Base-by-base conservation (phyloP, 2,888 invertebrate species). In the Metopia argyrocephala region DNA sequence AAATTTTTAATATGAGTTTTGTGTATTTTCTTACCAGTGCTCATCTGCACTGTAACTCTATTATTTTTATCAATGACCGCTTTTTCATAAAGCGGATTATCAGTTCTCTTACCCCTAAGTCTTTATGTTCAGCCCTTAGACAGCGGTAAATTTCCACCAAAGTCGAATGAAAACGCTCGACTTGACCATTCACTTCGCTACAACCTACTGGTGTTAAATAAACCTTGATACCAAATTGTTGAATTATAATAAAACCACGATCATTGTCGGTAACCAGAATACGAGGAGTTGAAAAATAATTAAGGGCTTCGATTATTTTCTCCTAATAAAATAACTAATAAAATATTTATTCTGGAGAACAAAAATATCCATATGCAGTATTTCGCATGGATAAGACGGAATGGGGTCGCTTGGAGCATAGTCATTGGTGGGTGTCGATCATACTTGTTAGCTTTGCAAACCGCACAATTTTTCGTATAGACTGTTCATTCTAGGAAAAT, bases 121-220 rank as follows among this genome's bases (percentile, higher is more conserved):
- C 46, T 20, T 20, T 28, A 25, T 56, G 61, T 65, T 82, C 76
- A 5, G 20, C 50, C 15, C 73, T 73, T 5, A 83, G 68, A 20
- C 83, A 83, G 20, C 82, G 27, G 20, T 18, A 56, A n/a, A 27
- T 56, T 56, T 82, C 81, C 1, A 80, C 28, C 9, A 83, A 45
- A 3, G 83, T 82, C 2, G 79, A 82, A 61, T 83, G 76, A 2
- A 82, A 25, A 1, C 82, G 38, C 31, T 82, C 82, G 0, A 83
- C 54, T 0, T 59, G 54, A 3, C 81, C 78, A 28, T 84, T 82
- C 3, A 73, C 79, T 12, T 83, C 79, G 21, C 82, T 83, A 18
- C 61, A 27, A 6, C 81, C 54, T 18, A 62, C 61, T 20, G 81
- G 73, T 1, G 74, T 76, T 46, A 31, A 31, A 27, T 69, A 69